Conservation (phyloP, 1,140 invertebrate genomes). For the Oryzaephilus surinamensis region DNA sequence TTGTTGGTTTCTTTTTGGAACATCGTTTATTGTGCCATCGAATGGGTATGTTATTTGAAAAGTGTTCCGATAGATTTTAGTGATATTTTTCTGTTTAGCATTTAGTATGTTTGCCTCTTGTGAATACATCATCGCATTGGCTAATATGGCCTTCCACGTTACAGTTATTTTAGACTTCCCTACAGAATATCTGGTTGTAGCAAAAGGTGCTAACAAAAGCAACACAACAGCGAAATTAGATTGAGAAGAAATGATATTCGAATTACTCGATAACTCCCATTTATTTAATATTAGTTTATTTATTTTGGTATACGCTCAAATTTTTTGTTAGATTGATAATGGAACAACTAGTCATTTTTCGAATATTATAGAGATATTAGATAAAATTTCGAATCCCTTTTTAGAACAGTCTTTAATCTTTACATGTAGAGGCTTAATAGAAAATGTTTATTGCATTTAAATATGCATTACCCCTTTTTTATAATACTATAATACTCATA, state of each 20-base stretch:
- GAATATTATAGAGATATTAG: too few relatives aligned
- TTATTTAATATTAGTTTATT: neutral
- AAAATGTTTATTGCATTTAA: too few relatives aligned
- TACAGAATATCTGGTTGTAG: slow-evolving; percentile 63
- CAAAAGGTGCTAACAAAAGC: slow-evolving; percentile 17
- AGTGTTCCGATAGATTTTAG: slow-evolving; percentile 1
- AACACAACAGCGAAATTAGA: slow-evolving; percentile 3
- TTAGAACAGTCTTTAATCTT: too few relatives aligned
- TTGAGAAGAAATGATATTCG: too few relatives aligned
- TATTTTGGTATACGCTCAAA: too few relatives aligned
- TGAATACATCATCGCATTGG: slow-evolving; percentile 80
- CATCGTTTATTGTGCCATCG: slow-evolving; percentile 80
- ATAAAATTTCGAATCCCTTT: too few relatives aligned
- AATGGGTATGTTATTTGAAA: slow-evolving; percentile 55
- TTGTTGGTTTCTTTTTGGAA: slow-evolving; percentile 76
- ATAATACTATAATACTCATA: too few relatives aligned
- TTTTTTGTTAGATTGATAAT: too few relatives aligned
- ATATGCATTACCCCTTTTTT: too few relatives aligned
- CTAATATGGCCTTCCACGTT: slow-evolving; percentile 86
- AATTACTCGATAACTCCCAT: neutral
- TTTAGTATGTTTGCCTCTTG: slow-evolving; percentile 90
- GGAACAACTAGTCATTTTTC: too few relatives aligned
- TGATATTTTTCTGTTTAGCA: slow-evolving; percentile 45
- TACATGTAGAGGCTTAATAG: too few relatives aligned
- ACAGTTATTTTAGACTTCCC: slow-evolving; percentile 80